phyloP scores from a whole-genome alignment of 2,113 vertebrate genomes.

The Ophthalmolycus amberensis region DNA sequence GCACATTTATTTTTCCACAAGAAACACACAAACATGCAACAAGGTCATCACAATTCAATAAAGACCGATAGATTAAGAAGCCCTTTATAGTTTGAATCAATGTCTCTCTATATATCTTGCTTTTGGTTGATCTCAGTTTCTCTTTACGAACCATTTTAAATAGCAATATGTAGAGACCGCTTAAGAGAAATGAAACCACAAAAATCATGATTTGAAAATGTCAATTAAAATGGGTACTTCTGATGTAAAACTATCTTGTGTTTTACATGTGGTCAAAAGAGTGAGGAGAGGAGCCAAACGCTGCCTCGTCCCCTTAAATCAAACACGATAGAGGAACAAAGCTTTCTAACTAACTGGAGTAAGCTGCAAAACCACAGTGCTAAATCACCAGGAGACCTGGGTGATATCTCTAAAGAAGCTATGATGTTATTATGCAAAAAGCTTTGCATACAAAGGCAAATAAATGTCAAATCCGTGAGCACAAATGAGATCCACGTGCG shows the following conservation, averaged over 20 bases:
- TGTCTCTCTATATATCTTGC: constrained; percentile 70
- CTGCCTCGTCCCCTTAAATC: constrained; percentile 47
- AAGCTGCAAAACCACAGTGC: constrained; percentile 69
- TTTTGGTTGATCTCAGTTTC: constrained; percentile 59
- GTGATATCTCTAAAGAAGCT: constrained; percentile 58
- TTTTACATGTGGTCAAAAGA: constrained; percentile 55
- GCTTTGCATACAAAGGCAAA: not conserved
- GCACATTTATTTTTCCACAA: constrained; percentile 85
- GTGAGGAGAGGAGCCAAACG: constrained; percentile 68
- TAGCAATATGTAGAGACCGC: constrained; percentile 56
- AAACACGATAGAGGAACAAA: constrained; percentile 24
- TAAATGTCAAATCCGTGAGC: not conserved
- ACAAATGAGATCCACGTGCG: not conserved
- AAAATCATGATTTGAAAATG: constrained; percentile 44
- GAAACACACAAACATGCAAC: constrained; percentile 87
- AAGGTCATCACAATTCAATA: constrained; percentile 84
- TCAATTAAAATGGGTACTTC: constrained; percentile 67
- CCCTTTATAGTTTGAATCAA: constrained; percentile 84
- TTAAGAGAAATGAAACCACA: constrained; percentile 60
- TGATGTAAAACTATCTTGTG: constrained; percentile 64
- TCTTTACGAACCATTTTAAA: constrained; percentile 53
- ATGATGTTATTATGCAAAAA: constrained; percentile 47
- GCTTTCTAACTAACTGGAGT: constrained; percentile 28
- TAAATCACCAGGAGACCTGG: constrained; percentile 62
- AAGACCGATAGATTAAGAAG: constrained; percentile 84